Conservation (phyloP, 1,140 invertebrate species). For the Penaeus chinensis region DNA sequence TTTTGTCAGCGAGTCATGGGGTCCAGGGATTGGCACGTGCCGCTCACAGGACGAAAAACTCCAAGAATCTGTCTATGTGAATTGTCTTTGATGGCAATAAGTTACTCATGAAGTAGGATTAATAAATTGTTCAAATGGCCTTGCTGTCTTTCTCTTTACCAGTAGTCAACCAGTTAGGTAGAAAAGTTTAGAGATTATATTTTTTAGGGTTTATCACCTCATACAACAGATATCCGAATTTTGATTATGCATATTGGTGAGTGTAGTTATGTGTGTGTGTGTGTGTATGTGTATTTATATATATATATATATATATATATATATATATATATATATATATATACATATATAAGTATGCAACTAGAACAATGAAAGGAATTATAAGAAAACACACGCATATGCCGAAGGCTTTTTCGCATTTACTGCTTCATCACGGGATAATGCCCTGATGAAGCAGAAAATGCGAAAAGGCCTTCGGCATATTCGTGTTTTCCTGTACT, state of each 20-base stretch:
- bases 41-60: conserved; percentile 34
- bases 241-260: not conserved
- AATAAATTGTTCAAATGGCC: conserved; percentile 60
- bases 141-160: not conserved
- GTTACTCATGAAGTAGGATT: conserved; percentile 60
- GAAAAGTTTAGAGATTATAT: not conserved
- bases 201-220: not conserved
- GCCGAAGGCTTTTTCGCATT: no score
- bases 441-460: conserved; percentile 10
- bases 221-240: not conserved
- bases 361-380: no score
- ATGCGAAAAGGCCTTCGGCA: not conserved
- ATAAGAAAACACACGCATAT: no score
- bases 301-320: conserved; percentile 37
- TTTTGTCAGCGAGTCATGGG: not conserved
- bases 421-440: not conserved
- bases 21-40: no score
- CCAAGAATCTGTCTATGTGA: conserved; percentile 53
- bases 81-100: conserved; percentile 61
- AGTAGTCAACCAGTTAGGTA: not conserved
- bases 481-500: not conserved
- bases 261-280: not conserved
- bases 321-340: conserved; percentile 38
- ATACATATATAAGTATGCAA: no score
- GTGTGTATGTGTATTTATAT: conserved; percentile 23